Evolutionary conservation across 2,888 invertebrate species (phyloP), one percentile per base, ranked within the genome.

Genomic region (Drosophila formosana): DNA sequence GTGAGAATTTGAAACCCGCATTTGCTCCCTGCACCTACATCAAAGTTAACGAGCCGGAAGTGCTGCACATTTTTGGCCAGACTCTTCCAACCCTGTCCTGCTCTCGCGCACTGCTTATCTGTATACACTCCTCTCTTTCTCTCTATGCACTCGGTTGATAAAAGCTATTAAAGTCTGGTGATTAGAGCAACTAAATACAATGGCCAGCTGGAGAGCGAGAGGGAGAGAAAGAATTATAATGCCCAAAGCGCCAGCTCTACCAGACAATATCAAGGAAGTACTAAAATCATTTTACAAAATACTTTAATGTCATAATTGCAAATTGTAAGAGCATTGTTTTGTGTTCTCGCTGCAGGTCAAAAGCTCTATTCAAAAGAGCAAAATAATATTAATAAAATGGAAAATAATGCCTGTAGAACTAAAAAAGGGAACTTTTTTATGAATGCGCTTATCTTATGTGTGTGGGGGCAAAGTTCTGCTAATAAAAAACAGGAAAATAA

Each of bases 1-100:
- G 34, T 41, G 23, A 13, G 53, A 49, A 39, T 66, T 52, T 23
- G 34, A 50, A 56, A 65, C 34, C 53, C 52, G 55, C 53, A 60
- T 64, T 63, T 47, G 13, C 9, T 11, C 39, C 32, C 7, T 55
- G 52, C 76, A 70, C 65, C 67, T 73, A 63, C 82, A 84, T 75
- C 70, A 78, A 68, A 82, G 70, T 80, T 89, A 84, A 84, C 87
- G 84, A 89, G 79, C 88, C 87, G 81, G 84, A 87, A 84, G 75
- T 81, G 73, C 81, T 86, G 83, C 83, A 86, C 83, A 86, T 77
- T 84, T 80, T 69, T 75, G 80, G 62, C 30, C 67, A 61, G 56
- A 70, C 45, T 65, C 41, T 47, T 66, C 67, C 2, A 25, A 9
- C 52, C 23, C 49, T 25, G 55, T 43, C 28, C n/a, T 18, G n/a